Conservation (phyloP, 2,888 invertebrate species). For the Tolmerus cingulatus region DNA sequence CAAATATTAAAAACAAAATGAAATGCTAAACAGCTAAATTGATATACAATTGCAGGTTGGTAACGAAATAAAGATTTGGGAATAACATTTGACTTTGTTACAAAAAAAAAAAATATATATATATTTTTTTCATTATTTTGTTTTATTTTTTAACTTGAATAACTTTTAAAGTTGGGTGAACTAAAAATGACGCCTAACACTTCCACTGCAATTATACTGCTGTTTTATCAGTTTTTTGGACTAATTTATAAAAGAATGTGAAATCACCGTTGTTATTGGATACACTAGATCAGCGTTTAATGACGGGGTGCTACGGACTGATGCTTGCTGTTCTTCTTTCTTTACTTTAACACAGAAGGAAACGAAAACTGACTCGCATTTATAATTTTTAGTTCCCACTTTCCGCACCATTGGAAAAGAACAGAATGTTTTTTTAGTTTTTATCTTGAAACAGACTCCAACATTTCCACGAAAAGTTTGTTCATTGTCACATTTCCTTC, state of each 20-base stretch:
- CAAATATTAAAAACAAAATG: not conserved
- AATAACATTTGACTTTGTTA: conserved; percentile 1
- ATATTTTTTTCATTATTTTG: not conserved
- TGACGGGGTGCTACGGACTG: not conserved
- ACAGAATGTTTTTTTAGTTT: not conserved
- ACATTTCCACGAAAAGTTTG: conserved; percentile 96
- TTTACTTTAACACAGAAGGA: not conserved
- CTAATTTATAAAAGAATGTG: conserved; percentile 4
- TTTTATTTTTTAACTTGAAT: not conserved
- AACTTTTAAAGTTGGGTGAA: not conserved
- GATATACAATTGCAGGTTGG: not conserved
- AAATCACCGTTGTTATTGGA: not conserved
- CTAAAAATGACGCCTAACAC: conserved; percentile 1
- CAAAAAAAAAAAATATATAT: not conserved
- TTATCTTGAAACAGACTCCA: conserved; percentile 71
- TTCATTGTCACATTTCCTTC: conserved; percentile 93
- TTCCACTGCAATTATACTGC: not conserved
- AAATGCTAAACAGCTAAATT: not conserved
- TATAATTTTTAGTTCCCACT: not conserved
- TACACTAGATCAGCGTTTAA: not conserved
- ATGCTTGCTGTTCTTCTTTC: not conserved
- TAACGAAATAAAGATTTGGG: not conserved
- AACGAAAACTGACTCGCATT: not conserved
- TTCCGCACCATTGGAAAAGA: not conserved
- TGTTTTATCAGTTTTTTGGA: not conserved